These are phyloP conservation scores for Thecocarcelia acutangulata DNA, from an alignment of 2,888 invertebrate genomes.

Conservation along the genomic window DNA sequence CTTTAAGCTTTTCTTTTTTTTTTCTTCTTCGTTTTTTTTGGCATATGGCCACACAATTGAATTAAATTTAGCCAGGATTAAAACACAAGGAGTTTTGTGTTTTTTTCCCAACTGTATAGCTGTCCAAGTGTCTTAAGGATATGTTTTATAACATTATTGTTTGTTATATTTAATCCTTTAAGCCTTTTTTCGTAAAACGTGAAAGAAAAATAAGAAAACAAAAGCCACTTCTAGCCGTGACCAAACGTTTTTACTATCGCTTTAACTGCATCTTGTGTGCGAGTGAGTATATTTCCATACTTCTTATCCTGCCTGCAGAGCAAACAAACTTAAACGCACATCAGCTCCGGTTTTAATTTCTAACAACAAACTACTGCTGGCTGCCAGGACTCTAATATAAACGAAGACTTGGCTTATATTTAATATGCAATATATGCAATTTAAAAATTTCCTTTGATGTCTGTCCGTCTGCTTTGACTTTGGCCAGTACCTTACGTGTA, in stretches of 20 bases:
- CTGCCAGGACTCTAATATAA: constrained; percentile 22
- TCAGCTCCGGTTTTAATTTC: constrained; percentile 21
- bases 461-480: neutral
- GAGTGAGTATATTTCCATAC: neutral
- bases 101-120: neutral
- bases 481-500: neutral
- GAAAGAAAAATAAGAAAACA: neutral
- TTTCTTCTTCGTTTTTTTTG: no score
- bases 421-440: constrained; percentile 37
- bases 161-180: constrained; percentile 57
- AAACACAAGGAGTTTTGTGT: constrained; percentile 8
- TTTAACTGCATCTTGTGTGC: constrained; percentile 30
- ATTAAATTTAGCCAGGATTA: constrained; percentile 39
- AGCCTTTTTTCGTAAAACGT: constrained; percentile 52
- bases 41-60: constrained; percentile 57
- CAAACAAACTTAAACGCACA: constrained; percentile 13
- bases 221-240: constrained; percentile 35
- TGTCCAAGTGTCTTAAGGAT: constrained; percentile 2
- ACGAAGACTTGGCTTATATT: constrained; percentile 9
- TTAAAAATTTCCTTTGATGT: constrained; percentile 40
- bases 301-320: constrained; percentile 1
- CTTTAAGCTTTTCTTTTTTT: constrained; percentile 44
- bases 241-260: constrained; percentile 9
- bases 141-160: constrained; percentile 30
- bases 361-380: constrained; percentile 27